Conservation (phyloP, 2,113 vertebrate species). For the Puma concolor region DNA sequence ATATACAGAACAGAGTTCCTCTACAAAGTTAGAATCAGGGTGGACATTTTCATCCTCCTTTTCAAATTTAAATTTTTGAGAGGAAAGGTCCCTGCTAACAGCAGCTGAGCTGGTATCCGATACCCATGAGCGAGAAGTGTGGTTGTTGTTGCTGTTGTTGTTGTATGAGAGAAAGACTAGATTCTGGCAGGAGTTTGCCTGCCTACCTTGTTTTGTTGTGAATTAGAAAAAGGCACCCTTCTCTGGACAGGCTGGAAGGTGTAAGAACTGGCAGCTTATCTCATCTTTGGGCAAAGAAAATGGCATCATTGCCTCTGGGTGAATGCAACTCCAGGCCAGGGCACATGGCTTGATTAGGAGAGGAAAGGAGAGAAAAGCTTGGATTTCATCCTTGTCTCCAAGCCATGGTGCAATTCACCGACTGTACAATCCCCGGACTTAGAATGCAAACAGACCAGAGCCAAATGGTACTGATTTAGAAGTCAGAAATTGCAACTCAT, state of each 20-base stretch:
- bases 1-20: neutral
- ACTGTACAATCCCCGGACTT: no score
- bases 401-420: neutral
- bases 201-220: neutral
- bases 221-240: neutral
- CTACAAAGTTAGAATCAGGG: neutral
- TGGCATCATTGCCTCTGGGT: rapidly evolving
- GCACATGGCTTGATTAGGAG: rapidly evolving
- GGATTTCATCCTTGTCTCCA: neutral
- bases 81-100: neutral
- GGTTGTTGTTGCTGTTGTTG: no score
- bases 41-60: neutral
- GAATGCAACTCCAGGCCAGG: rapidly evolving
- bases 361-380: rapidly evolving
- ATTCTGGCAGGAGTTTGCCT: neutral
- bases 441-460: neutral
- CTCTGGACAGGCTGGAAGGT: neutral
- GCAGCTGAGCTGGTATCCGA: neutral
- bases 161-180: neutral
- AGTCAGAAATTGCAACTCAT: neutral
- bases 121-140: neutral
- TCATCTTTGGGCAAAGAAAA: neutral
- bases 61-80: neutral
- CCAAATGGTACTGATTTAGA: neutral
- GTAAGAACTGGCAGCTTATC: neutral